Evolutionary conservation across 2,113 vertebrate genomes (phyloP), one percentile per base, ranked within the genome.

Genomic region (Cebidichthys violaceus): DNA sequence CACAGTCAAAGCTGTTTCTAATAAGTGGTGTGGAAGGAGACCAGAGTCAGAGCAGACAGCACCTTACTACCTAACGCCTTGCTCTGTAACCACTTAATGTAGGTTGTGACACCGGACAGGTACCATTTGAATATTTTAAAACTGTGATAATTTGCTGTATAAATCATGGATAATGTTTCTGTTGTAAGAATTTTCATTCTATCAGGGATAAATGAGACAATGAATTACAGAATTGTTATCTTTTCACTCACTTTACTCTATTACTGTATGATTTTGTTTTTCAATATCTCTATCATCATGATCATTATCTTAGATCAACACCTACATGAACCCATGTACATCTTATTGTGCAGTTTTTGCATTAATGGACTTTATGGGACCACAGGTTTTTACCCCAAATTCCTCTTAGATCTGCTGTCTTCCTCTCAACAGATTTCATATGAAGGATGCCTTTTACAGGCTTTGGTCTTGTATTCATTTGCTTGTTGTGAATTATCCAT

Each of bases 291-390:
- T 64, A 20, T 91, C 0, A 22, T 89, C 13, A 2, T 66, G 11
- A 45, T 89, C 17, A 84, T 91, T 20, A 45, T 84, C 14, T 27
- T 67, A 0, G 83, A 89, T 73, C 61, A 82, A 61, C 84, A 77
- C 76, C 11, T 91, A 1, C 90, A 89, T 67, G 87, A 91, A 31
- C 90, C 90, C 4, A 89, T 91, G 87, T 91, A 91, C 31, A 72
- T 91, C 24, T 75, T 91, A 1, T 33, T 91, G 43, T 80, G 83
- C 2, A 86, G 33, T 11, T 71, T 88, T 17, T 91, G 78, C 37
- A 57, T 91, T 2, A 91, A 88, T 81, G 78, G 62, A 13, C 11
- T 91, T 75, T 89, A 91, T 66, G 90, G 90, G 1, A 67, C 87
- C 2, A 50, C 78, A 45, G 85, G 90, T 66, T 91, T 91, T 37